Base-by-base conservation (phyloP, 2,797 vertebrate species). In the Catamblyrhynchus diadema region DNA sequence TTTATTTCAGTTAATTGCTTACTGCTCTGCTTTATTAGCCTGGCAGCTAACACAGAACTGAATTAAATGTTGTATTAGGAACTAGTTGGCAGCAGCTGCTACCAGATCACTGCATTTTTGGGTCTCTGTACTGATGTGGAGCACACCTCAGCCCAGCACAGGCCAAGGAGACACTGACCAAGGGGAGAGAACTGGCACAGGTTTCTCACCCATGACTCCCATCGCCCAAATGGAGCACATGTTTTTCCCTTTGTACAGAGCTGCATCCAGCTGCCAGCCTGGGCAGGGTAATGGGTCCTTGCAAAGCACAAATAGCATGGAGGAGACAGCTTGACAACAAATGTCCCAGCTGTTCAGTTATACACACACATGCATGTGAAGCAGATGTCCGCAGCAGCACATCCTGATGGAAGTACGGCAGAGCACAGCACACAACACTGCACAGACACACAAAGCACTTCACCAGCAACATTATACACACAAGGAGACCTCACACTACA, bases 201-300 rank as follows among this genome's bases (percentile, higher is more conserved):
- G 0, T 28, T 88, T 79, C 62, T 78, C 45, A 28, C 12, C 61
- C 5, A 0, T n/a, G 18, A 69, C 25, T 61, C 79, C 53, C 42
- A 50, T n/a, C 42, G 53, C 30, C n/a, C 39, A 72, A 59, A 67
- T 0, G 18, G 54, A 84, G 61, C n/a, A 44, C 0, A 0, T 1
- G 0, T 39, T 48, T 35, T 48, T 69, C n/a, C n/a, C n/a, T 81
- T 50, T 60, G 18, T 27, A 61, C 0, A 41, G 56, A 62, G 86
- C 81, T 48, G 44, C 56, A 66, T 24, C 44, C 73, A 81, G 12
- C 13, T 30, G 32, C 19, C 67, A 84, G 86, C 69, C 41, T 56
- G 56, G 71, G 48, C 62, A 86, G 66, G 82, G 30, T 32, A 83
- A 66, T 0, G 2, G 28, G 35, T 47, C 77, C 80, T 75, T 56